Conservation (phyloP, 2,113 vertebrate species). For the Tympanuchus pallidicinctus region DNA sequence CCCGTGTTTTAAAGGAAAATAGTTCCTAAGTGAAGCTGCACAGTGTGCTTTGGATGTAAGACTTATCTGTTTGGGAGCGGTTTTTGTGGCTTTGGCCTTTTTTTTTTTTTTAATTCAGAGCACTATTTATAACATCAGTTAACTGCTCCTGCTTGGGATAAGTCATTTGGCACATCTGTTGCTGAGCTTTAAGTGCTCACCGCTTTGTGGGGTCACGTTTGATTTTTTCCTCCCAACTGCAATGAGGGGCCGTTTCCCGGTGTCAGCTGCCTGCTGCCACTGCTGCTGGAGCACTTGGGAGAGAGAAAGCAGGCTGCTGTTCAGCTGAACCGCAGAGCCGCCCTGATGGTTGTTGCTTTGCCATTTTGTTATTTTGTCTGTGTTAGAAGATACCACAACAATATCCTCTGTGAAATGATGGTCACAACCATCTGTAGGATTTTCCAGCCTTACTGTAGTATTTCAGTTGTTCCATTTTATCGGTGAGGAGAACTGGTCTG, state of each 20-base stretch:
- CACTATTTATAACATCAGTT: conserved; percentile 73
- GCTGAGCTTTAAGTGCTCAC: conserved; percentile 15
- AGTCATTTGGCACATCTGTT: conserved; percentile 63
- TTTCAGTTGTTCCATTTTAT: not conserved
- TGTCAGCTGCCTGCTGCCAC: not conserved
- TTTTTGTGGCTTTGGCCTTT: not conserved
- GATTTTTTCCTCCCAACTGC: not conserved
- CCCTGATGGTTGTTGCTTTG: not conserved
- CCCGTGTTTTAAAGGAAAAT: conserved; percentile 28
- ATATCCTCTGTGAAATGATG: not conserved
- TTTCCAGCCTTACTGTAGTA: not conserved
- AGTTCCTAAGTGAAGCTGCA: conserved; percentile 15
- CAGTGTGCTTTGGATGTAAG: not conserved
- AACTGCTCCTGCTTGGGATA: conserved; percentile 54
- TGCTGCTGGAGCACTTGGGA: rapidly evolving
- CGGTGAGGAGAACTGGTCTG: not conserved
- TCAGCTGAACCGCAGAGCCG: not conserved
- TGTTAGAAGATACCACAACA: not conserved
- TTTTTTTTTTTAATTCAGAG: not conserved
- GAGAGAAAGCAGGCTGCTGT: not conserved
- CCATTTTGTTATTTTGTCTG: not conserved
- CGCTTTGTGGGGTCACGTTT: not conserved
- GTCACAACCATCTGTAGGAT: not conserved
- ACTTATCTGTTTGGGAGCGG: not conserved
- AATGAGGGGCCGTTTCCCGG: not conserved